Percentiles rank a stretch among this genome's conserved stretches.
These are phyloP conservation scores for Dusona sp. DNA, from an alignment of 2,888 invertebrate genomes.

Conservation along the genomic window DNA sequence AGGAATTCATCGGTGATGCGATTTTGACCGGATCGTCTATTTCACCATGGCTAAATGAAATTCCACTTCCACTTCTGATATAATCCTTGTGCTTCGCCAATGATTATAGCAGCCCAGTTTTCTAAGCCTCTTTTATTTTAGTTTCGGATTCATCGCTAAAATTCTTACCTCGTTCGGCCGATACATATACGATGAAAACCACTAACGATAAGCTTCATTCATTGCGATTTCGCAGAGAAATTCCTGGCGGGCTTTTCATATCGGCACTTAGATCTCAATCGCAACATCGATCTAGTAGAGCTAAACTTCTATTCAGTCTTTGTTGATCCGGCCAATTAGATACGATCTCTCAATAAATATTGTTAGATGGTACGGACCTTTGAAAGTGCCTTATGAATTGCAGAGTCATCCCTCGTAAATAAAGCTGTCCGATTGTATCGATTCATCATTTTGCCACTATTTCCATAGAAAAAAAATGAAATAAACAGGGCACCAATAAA, in stretches of 20 bases:
- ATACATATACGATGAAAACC: background rate
- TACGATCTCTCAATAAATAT: constrained; percentile 17
- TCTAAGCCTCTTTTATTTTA: constrained; percentile 15
- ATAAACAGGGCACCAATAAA: background rate
- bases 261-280: constrained; percentile 34
- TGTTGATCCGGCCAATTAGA: background rate
- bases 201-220: constrained; percentile 34
- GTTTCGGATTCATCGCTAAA: constrained; percentile 5
- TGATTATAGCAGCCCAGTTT: constrained; percentile 48
- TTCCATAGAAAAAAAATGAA: background rate
- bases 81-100: background rate
- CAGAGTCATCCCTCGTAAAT: background rate
- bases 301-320: constrained; percentile 18
- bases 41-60: constrained; percentile 54
- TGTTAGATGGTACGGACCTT: background rate
- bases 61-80: too few species aligned
- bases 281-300: background rate
- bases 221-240: constrained; percentile 36
- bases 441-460: background rate
- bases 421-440: background rate
- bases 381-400: background rate
- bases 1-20: constrained; percentile 47
- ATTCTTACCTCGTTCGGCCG: constrained; percentile 13
- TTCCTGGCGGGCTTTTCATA: constrained; percentile 20
- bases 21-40: constrained; percentile 50